Evolutionary conservation across 2,797 vertebrate species (phyloP), one percentile per base, ranked within the genome.

Genomic region (Silurus aristotelis): DNA sequence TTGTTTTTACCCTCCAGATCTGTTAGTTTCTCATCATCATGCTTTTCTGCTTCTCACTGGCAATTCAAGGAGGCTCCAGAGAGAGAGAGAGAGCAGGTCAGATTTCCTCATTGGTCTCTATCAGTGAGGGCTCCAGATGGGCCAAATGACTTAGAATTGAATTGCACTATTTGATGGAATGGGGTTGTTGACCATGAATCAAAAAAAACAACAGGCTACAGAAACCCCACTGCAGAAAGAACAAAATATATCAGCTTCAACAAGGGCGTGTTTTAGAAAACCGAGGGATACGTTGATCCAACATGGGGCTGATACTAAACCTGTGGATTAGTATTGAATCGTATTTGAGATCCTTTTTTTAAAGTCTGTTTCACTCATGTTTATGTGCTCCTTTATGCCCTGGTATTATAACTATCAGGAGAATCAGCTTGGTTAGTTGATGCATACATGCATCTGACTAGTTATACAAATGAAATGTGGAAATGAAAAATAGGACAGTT

Each of bases 291-390:
- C 10, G 43, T 79, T 12, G 61, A 43, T 78, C 27, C 2, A 5
- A 61, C 75, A n/a, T n/a, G 12, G 38, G 15, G 61, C 61, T 80
- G 61, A 52, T 17, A 12, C 14, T 27, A 52, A 48, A 25, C 15
- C 61, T 52, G 25, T 80, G 43, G 60, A 80, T 52, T 48, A 52
- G 78, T 66, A 27, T 27, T 27, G 61, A 80, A 52, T 80, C 15
- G 5, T 22, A 66, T 66, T 66, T 58, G n/a, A 12, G 20, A 48
- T 60, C 9, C 8, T 31, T 31, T 31, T 1, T 25, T 25, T 38
- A 38, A 38, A 38, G 4, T 63, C 77, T 79, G 38, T 43, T 48
- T 38, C 14, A 9, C 60, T 48, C 19, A 0, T 1, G 20, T 78
- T 78, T 22, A 61, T 15, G 14, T 25, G 19, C 76, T 61, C 31